Evolutionary conservation across 2,113 vertebrate species (phyloP).

Genomic region (Accipiter cooperii): DNA sequence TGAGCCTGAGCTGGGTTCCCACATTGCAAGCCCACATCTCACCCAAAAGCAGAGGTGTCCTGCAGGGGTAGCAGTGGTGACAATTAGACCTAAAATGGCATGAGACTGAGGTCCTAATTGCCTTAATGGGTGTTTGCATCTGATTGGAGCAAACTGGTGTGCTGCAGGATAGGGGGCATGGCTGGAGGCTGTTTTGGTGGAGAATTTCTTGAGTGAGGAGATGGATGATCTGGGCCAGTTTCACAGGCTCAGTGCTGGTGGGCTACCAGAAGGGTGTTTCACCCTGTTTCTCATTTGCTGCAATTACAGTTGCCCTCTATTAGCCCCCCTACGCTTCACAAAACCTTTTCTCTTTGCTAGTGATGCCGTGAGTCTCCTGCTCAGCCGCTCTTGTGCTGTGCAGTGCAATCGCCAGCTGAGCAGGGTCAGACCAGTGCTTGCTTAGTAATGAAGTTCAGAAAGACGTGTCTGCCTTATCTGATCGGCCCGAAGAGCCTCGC

Average conservation of each 20-base stretch:
- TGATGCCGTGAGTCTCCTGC: not conserved
- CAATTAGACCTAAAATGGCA: not conserved
- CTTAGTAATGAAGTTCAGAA: not conserved
- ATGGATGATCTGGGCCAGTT: not conserved
- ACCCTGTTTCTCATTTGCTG: not conserved
- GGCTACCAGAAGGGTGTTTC: not conserved
- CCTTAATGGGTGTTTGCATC: not conserved
- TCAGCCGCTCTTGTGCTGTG: accelerated
- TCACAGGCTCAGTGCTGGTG: not conserved
- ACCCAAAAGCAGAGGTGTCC: not conserved
- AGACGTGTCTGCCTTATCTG: not conserved
- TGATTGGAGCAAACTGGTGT: not conserved
- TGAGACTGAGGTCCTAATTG: accelerated
- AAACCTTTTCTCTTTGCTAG: not conserved
- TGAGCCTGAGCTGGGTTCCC: not conserved
- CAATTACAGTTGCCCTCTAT: not conserved
- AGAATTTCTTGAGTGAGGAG: not conserved
- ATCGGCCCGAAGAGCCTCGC: not conserved
- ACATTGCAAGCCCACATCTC: not conserved
- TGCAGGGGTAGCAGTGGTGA: not conserved
- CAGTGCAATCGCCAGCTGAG: accelerated
- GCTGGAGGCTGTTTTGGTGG: not conserved
- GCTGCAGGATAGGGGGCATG: not conserved
- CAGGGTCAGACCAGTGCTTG: not conserved
- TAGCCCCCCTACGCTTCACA: not conserved